These are phyloP conservation scores for Ascaphus truei DNA, from an alignment of 2,113 vertebrate genomes.

Conservation along the genomic window DNA sequence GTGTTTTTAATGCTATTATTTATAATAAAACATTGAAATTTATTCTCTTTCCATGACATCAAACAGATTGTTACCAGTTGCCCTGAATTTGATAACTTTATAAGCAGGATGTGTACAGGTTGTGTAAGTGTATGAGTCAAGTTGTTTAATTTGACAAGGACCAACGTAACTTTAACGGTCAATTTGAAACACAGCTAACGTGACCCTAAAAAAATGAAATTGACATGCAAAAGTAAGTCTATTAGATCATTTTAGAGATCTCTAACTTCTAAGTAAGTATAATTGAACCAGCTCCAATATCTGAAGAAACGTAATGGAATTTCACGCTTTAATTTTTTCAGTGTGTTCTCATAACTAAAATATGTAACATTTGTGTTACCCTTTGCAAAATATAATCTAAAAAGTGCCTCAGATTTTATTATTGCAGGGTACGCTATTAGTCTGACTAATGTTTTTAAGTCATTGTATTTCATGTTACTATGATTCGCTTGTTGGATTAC, in stretches of 20 bases:
- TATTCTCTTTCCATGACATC: no score
- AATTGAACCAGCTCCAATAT: not conserved
- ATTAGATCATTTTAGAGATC: not conserved
- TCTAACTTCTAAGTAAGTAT: not conserved
- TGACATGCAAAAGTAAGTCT: not conserved
- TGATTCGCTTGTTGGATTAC: no score
- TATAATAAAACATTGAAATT: no score
- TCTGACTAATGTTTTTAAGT: not conserved
- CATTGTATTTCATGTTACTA: no score
- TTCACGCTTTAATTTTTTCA: not conserved
- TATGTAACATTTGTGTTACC: not conserved
- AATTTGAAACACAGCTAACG: not conserved
- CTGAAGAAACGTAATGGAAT: not conserved
- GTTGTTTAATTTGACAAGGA: not conserved
- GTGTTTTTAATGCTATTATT: no score
- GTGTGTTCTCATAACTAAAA: not conserved
- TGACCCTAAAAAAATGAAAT: conserved; percentile 6
- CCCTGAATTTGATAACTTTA: not conserved
- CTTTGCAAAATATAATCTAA: no score
- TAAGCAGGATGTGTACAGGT: not conserved
- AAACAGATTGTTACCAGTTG: not conserved
- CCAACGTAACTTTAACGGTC: not conserved
- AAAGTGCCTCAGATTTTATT: not conserved
- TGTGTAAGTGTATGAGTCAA: not conserved
- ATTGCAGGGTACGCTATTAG: not conserved